These are phyloP conservation scores for Polymixis flavicincta DNA, from an alignment of 2,888 invertebrate genomes.

Conservation along the genomic window DNA sequence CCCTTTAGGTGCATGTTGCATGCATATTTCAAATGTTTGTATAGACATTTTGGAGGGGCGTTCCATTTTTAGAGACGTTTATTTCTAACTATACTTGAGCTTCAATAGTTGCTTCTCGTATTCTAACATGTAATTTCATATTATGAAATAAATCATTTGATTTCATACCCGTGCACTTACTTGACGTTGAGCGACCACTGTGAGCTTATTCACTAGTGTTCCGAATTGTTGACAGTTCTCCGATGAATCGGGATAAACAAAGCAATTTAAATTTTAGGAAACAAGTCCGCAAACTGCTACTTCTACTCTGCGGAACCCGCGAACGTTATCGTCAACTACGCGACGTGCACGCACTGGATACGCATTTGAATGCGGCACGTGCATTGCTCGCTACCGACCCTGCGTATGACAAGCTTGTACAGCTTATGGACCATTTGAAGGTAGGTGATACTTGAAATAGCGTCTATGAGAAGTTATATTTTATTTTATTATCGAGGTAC, in stretches of 20 bases:
- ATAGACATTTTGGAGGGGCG: too few relatives aligned
- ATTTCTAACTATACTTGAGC: not conserved
- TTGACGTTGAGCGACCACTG: too few relatives aligned
- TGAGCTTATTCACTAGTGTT: too few relatives aligned
- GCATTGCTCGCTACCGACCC: conserved; percentile 89
- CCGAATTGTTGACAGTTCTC: not conserved
- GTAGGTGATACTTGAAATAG: conserved; percentile 62
- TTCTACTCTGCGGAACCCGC: conserved; percentile 98
- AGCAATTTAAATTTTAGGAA: conserved; percentile 85
- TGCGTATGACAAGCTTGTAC: conserved; percentile 97
- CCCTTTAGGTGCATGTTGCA: too few relatives aligned
- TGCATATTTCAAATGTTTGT: too few relatives aligned
- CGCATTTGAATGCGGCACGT: conserved; percentile 94
- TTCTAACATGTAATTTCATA: not conserved
- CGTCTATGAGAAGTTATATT: not conserved
- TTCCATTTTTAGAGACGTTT: too few relatives aligned
- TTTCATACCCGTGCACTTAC: too few relatives aligned
- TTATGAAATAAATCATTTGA: not conserved
- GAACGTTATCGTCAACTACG: conserved; percentile 98
- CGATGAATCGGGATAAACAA: not conserved
- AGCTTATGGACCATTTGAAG: conserved; percentile 98
- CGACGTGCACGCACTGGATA: conserved; percentile 97
- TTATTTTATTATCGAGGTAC: not conserved
- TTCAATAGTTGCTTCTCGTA: not conserved
- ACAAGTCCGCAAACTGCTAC: conserved; percentile 97